Evolutionary conservation across 2,113 vertebrate genomes (phyloP), one percentile per base, ranked within the genome.

Genomic region (Mesembrinibis cayennensis): DNA sequence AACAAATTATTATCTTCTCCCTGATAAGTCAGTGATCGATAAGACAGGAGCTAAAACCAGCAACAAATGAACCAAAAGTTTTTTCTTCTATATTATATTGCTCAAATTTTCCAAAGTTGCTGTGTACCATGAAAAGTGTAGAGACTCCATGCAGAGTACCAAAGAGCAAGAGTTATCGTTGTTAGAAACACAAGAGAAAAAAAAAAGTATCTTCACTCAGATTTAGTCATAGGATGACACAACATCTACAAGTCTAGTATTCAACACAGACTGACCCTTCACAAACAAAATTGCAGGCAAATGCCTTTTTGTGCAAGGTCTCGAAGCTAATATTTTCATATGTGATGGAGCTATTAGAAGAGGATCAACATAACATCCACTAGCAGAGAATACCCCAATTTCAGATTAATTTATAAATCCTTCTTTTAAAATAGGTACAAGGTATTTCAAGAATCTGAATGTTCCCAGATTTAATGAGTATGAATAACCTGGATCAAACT

Each of bases 141-240:
- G 21, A 77, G 7, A 44, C 5, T 67, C 38, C n/a, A 52, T 4
- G 11, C 22, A 89, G 62, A 69, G 45, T n/a, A 52, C 6, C 16
- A 59, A 61, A 89, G 18, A 19, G 5, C 8, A 78, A 61, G 19
- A 71, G 59, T 19, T 50, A 34, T 3, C 16, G 16, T 19, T 58
- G 21, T 22, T 18, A 70, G 47, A 78, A 77, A 66, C 7, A 55
- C 7, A 3, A 47, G 4, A 7, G 11, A 0, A 7, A 8, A 2
- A 23, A 40, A 42, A 66, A 11, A 6, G 3, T 38, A 11, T 44
- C 67, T 80, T 80, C 15, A 32, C 17, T 58, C 15, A 29, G 3
- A 13, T 90, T 71, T 62, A 88, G 21, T n/a, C 40, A 40, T 2
- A 63, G 26, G 22, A 59, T 17, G 5, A 65, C 19, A 65, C 17